These are phyloP conservation scores for Mustela nigripes DNA, from an alignment of 2,113 vertebrate genomes.

Conservation along the genomic window DNA sequence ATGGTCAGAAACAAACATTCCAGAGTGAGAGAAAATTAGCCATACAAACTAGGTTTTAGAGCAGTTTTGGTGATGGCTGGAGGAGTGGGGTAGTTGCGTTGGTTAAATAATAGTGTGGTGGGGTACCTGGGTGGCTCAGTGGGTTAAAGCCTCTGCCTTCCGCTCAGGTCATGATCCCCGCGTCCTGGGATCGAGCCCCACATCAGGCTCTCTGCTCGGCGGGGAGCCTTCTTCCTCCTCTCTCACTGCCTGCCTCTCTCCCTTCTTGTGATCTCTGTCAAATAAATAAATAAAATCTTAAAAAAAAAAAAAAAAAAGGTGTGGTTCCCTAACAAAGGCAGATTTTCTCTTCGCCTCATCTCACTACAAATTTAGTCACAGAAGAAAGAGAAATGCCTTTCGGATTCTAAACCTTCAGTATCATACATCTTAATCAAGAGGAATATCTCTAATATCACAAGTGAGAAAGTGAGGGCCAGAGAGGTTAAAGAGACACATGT, in stretches of 20 bases:
- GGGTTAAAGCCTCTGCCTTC: too few relatives aligned
- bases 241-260: too few relatives aligned
- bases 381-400: background rate
- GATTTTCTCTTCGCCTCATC: background rate
- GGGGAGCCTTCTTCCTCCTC: too few relatives aligned
- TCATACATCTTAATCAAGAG: background rate
- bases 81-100: fast-evolving
- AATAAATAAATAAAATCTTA: too few relatives aligned
- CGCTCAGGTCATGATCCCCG: too few relatives aligned
- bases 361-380: background rate
- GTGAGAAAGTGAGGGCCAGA: background rate
- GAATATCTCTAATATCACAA: background rate
- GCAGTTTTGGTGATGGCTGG: background rate
- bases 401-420: background rate
- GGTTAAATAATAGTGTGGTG: background rate
- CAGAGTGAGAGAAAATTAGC: background rate
- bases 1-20: background rate
- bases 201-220: too few relatives aligned
- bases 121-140: too few relatives aligned
- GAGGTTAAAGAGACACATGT: background rate
- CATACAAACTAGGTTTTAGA: background rate
- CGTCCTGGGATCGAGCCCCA: too few relatives aligned
- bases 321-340: too few relatives aligned
- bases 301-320: background rate
- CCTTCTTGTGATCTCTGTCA: too few relatives aligned